Conservation (phyloP, 1,140 invertebrate genomes). For the Camponotus vicinus region DNA sequence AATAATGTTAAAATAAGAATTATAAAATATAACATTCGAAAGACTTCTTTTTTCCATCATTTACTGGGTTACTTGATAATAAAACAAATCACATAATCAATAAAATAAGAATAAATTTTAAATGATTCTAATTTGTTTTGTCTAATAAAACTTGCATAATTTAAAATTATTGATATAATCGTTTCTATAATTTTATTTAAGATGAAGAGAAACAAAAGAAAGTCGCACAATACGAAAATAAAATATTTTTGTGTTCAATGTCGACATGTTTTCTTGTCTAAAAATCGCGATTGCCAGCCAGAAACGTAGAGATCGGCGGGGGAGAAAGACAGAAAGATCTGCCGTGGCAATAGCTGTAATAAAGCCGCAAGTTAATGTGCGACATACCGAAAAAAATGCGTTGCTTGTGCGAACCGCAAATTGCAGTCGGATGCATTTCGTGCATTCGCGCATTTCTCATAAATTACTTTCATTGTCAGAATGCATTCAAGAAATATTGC, state of each 20-base stretch:
- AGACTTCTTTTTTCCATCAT: not conserved
- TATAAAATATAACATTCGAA: not conserved
- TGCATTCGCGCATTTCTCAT: constrained; percentile 23
- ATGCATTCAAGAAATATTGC: not conserved
- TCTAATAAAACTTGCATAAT: not conserved
- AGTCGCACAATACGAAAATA: not conserved
- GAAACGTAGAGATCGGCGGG: not conserved
- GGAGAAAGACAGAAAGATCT: not conserved
- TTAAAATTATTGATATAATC: not conserved
- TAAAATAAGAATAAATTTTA: not conserved
- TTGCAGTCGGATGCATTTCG: constrained; percentile 46
- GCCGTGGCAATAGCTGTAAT: constrained; percentile 7
- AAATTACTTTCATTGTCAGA: constrained; percentile 55
- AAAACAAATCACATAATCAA: not conserved
- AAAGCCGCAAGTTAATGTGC: constrained; percentile 49
- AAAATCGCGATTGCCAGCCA: constrained; percentile 25
- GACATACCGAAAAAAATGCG: constrained; percentile 11
- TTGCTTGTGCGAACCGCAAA: constrained; percentile 46
- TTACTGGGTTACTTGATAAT: not conserved
- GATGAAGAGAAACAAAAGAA: not conserved
- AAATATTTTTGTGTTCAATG: constrained; percentile 13
- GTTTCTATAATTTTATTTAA: constrained; percentile 15
- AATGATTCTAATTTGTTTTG: constrained; percentile 10
- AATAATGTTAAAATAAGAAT: too few relatives aligned
- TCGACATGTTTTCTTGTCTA: constrained; percentile 12